phyloP scores from a whole-genome alignment of 2,113 vertebrate genomes.

The Scytalopus superciliaris region DNA sequence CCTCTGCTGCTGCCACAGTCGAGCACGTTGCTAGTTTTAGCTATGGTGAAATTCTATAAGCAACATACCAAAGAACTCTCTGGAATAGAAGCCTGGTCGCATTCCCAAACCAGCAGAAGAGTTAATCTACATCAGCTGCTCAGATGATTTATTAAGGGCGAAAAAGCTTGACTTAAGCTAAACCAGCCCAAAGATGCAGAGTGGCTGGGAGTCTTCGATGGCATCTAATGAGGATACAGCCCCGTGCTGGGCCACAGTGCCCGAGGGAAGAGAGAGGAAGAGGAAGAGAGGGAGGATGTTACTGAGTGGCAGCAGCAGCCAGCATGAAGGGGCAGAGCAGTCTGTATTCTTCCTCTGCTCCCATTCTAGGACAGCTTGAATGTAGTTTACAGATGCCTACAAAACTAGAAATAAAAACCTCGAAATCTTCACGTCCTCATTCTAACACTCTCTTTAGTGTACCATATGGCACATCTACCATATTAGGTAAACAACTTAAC shows the following conservation, averaged over 20 bases:
- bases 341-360: not conserved
- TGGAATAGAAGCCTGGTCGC: not conserved
- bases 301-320: not conserved
- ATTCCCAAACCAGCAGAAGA: not conserved
- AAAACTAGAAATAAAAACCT: constrained; percentile 44
- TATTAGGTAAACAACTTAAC: constrained; percentile 53
- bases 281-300: not conserved
- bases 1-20: not conserved
- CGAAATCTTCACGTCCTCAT: constrained; percentile 23
- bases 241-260: not conserved
- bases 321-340: not conserved
- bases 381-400: constrained; percentile 18
- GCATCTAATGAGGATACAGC: not conserved
- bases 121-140: constrained; percentile 5
- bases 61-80: constrained; percentile 22
- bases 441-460: constrained; percentile 1
- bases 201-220: not conserved
- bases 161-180: not conserved
- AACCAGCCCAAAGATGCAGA: not conserved
- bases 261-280: not conserved
- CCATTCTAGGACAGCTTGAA: not conserved
- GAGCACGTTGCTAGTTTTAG: not conserved
- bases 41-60: constrained; percentile 22
- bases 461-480: constrained; percentile 44
- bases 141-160: not conserved